These are phyloP conservation scores for Chrosomus eos DNA, from an alignment of 2,797 vertebrate species.

Conservation along the genomic window DNA sequence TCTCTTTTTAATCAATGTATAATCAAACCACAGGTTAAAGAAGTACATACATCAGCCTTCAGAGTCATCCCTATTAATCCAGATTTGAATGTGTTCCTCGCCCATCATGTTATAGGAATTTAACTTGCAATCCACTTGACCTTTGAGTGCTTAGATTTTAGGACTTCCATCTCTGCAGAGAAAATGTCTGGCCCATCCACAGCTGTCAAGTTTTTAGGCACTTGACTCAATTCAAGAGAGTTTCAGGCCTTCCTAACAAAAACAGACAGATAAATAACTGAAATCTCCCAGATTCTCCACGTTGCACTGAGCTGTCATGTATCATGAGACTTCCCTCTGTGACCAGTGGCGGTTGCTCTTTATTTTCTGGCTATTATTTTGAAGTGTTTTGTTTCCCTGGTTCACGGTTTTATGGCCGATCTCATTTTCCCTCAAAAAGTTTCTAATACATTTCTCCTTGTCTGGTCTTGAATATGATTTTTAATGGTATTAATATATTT, in stretches of 20 bases:
- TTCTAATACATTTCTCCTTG: background rate
- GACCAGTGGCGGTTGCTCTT: constrained; percentile 4
- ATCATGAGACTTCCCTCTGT: background rate
- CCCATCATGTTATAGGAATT: background rate
- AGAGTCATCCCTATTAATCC: background rate
- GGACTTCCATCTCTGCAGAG: background rate
- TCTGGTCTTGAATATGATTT: background rate
- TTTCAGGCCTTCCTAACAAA: constrained; percentile 18
- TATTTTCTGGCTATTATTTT: constrained; percentile 17
- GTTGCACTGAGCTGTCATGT: constrained; percentile 25
- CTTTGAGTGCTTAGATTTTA: background rate
- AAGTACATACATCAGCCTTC: background rate
- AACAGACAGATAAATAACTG: background rate
- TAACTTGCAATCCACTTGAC: constrained; percentile 1
- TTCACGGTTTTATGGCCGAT: background rate
- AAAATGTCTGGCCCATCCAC: background rate
- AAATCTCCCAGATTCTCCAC: background rate
- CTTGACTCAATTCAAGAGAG: constrained; percentile 6
- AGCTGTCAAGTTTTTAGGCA: constrained; percentile 14
- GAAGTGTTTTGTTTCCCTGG: background rate
- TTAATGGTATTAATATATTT: background rate
- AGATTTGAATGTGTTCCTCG: background rate
- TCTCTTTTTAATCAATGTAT: background rate
- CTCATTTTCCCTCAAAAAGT: background rate
- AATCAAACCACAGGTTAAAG: background rate